These are phyloP conservation scores for Felis catus DNA, from an alignment of 2,113 vertebrate genomes.

Conservation along the genomic window F.catus_Fca126_mat1.0 CM031419.1:206227501-206228000, in stretches of 20 bases:
- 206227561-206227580: too few relatives aligned
- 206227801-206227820: background rate
- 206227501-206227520: too few relatives aligned
- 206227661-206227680: background rate
- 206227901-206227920: background rate
- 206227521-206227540: too few relatives aligned
- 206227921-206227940: too few relatives aligned
- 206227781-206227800: background rate
- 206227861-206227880: background rate
- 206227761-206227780: background rate
- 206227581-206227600: too few relatives aligned
- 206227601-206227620: rapidly evolving
- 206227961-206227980: too few relatives aligned
- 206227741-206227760: background rate
- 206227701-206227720: too few relatives aligned
- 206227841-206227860: background rate
- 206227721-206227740: too few relatives aligned
- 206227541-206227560: too few relatives aligned
- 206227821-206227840: background rate
- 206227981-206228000: too few relatives aligned
- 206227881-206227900: background rate
- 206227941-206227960: background rate
- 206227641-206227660: too few relatives aligned
- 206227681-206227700: background rate
- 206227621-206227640: too few relatives aligned